phyloP scores from a whole-genome alignment of 2,888 invertebrate species.

The Caenorhabditis sp. region DNA sequence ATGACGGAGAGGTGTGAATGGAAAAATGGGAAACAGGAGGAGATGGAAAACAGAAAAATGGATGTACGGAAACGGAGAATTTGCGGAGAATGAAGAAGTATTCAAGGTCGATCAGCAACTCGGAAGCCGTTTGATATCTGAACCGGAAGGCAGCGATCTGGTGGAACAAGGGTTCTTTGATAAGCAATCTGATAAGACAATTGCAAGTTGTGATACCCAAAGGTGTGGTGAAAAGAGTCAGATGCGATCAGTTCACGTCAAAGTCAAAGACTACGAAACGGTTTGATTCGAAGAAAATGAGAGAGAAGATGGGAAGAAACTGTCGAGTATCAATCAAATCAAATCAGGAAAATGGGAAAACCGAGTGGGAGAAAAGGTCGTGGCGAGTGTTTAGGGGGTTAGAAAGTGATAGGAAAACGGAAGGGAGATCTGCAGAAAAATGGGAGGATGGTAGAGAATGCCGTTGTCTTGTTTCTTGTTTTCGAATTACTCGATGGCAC shows the following conservation, averaged over 20 bases:
- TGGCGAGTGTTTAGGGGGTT: constrained; percentile 11
- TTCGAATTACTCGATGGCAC: constrained; percentile 18
- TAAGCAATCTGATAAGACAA: neutral
- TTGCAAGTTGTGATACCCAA: neutral
- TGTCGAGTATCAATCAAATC: constrained; percentile 37
- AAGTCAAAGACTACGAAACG: constrained; percentile 14
- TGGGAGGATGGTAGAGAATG: neutral
- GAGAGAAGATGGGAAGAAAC: constrained; percentile 19
- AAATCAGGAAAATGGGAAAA: constrained; percentile 45
- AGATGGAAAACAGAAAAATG: too few species aligned
- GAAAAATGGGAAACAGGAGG: neutral
- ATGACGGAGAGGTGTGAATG: neutral
- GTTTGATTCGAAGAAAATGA: neutral
- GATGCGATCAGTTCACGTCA: neutral
- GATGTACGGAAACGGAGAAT: neutral
- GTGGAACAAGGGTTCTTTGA: constrained; percentile 3
- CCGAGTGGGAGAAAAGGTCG: constrained; percentile 8
- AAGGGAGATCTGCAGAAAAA: neutral
- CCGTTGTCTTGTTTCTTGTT: neutral
- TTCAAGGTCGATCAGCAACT: constrained; percentile 4
- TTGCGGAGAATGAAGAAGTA: neutral
- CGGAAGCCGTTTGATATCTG: constrained; percentile 4
- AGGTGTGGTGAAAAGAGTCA: neutral
- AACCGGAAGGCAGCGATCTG: neutral
- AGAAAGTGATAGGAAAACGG: constrained; percentile 39